Percentiles rank a stretch among this genome's conserved stretches.
Evolutionary conservation across 1,140 invertebrate species (phyloP).

Genomic region (Steinernema khuongi): DNA sequence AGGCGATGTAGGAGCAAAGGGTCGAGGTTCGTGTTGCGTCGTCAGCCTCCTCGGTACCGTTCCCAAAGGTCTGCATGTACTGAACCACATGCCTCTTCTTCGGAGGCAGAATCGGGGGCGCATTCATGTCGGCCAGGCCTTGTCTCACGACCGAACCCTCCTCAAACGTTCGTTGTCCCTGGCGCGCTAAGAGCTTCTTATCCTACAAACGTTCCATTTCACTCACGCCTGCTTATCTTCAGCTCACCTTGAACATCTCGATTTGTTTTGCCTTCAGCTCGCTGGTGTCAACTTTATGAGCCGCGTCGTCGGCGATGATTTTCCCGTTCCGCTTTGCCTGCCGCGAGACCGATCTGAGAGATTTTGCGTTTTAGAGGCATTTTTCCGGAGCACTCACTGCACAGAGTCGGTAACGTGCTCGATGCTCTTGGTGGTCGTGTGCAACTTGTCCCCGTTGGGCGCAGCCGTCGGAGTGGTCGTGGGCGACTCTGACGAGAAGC

Average conservation of each 20-base stretch:
- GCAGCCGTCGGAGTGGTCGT: not conserved
- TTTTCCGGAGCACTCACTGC: not conserved
- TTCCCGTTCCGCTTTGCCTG: conserved; percentile 37
- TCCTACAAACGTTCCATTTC: conserved; percentile 29
- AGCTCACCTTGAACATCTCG: conserved; percentile 34
- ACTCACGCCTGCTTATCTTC: conserved; percentile 10
- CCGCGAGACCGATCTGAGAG: conserved; percentile 25
- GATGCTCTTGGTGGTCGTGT: conserved; percentile 21
- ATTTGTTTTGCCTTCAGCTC: conserved; percentile 38
- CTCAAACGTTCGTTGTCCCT: conserved; percentile 38
- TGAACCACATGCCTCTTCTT: conserved; percentile 36
- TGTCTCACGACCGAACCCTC: conserved; percentile 29
- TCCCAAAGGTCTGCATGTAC: conserved; percentile 35
- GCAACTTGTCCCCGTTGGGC: not conserved
- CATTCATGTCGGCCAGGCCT: conserved; percentile 17
- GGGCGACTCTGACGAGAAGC: not conserved
- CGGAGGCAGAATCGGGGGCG: conserved; percentile 30
- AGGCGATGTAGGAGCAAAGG: conserved; percentile 34
- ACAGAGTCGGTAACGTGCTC: conserved; percentile 32
- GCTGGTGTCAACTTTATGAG: conserved; percentile 35
- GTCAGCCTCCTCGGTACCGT: not conserved
- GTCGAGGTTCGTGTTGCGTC: conserved; percentile 25
- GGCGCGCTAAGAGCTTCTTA: conserved; percentile 24
- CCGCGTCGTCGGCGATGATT: conserved; percentile 34
- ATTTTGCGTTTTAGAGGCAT: not conserved